Base-by-base conservation (phyloP, 2,797 vertebrate genomes). In the Schizopygopsis malacanthus region DNA sequence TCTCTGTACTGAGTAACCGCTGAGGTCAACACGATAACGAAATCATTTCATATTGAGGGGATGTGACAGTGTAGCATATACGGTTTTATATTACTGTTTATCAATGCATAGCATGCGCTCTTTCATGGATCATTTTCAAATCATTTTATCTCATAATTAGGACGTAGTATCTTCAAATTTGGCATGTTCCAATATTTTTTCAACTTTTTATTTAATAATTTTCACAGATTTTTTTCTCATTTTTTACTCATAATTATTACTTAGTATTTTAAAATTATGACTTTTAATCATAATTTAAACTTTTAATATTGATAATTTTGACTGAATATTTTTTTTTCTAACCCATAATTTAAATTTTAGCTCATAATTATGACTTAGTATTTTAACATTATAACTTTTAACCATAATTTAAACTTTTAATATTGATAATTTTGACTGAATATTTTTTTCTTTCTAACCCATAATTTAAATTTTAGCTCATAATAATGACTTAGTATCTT, bases 1-100 rank as follows among this genome's bases (percentile, higher is more conserved):
- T 85, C 76, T 72, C n/a, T 85, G 73, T 84, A 77, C 84, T 79
- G 70, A 56, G 54, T 83, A 81, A 83, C 47, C 80, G 22, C 20
- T 73, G 79, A 83, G 87, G 76, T 88, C 85, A 79, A 37, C 79
- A 77, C 65, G 52, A 52, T 52, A 81, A 67, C 45, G 4, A 45
- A 80, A 65, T 78, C 39, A 15, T 59, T 71, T 69, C 73, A 15
- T 4, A 56, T 39, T 59, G 20, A 59, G 75, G 22, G 16, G 12
- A 15, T 39, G 28, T 28, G 43, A 28, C 1, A 16, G 54, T 59
- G 54, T 33, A 37, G 47, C 16, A 3, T 11, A 15, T 39, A 56
- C 50, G 15, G n/a, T 33, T 63, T 65, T 4, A 45, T 9, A 33
- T 25, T 28, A 4, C 16, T 67, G 0, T 28, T 70, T 70, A 41